Base-by-base conservation (phyloP, 2,113 vertebrate genomes). In the Pipa parva region DNA sequence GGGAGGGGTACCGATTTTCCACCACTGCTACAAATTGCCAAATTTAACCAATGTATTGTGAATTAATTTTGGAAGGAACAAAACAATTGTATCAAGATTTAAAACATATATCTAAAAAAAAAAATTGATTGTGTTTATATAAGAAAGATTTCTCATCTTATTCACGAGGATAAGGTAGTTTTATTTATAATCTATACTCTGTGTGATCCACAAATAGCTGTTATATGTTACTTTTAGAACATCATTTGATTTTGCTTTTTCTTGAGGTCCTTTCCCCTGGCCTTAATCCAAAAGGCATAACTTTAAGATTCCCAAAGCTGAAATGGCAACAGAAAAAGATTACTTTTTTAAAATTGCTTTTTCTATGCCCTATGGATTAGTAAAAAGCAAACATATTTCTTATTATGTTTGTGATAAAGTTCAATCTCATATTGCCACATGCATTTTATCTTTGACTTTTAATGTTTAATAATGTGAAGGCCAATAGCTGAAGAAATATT, bases 371-470 rank as follows among this genome's bases (percentile, higher is more conserved):
- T 36, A 69, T 60, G 66, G 66, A 69, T 69, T 69, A 60, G 66
- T 54, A 60, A 60, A 60, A 51, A 36, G 46, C 66, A 69, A 69
- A 54, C 66, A 69, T 69, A 60, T 60, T 69, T 69, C 66, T 60
- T 69, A 69, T 69, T 69, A 69, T 36, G 25, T 37, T 61, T 45
- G 45, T 12, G 57, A 69, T 69, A 61, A 60, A 45, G 66, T 49
- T 69, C 58, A 69, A 69, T 27, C 66, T 60, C 57, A 60, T 52
- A 33, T 12, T 60, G 33, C n/a, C 57, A 69, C 57, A 69, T 29
- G 37, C 66, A 54, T 69, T 69, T 54, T 60, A 69, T 69, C 57
- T 39, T 42, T 51, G 66, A 60, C 57, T 60, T 60, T 69, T 69
- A 69, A 69, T 60, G 26, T 24, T 60, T 69, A 36, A 42, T 52